These are phyloP conservation scores for Drosophila dives DNA, from an alignment of 2,888 invertebrate species.

Conservation along the genomic window DNA sequence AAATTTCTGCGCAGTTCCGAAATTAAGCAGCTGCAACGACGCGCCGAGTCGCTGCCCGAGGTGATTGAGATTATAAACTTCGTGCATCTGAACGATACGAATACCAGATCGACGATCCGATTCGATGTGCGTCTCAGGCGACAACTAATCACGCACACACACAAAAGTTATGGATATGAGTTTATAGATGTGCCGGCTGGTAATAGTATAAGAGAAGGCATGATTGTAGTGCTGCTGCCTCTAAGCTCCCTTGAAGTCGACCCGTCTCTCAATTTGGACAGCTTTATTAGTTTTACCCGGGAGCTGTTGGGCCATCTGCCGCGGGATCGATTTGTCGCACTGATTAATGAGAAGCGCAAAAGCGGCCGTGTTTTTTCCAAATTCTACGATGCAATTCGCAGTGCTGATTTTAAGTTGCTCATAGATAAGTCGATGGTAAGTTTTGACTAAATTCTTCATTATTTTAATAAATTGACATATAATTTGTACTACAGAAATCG, in stretches of 20 bases:
- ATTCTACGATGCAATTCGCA: slow-evolving; percentile 75
- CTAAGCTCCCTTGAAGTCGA: neutral
- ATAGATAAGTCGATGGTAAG: slow-evolving; percentile 70
- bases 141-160: slow-evolving; percentile 1
- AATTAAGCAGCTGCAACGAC: slow-evolving; percentile 64
- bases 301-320: slow-evolving; percentile 76
- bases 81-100: slow-evolving; percentile 71
- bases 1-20: slow-evolving; percentile 69
- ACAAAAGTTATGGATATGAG: slow-evolving; percentile 18
- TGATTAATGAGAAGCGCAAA: slow-evolving; percentile 74
- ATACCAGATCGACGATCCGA: neutral
- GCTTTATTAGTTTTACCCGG: slow-evolving; percentile 67
- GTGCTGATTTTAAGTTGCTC: slow-evolving; percentile 59
- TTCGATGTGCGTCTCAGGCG: slow-evolving; percentile 3
- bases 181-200: slow-evolving; percentile 3
- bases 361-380: slow-evolving; percentile 65
- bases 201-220: slow-evolving; percentile 17
- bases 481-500: slow-evolving; percentile 53
- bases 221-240: slow-evolving; percentile 47
- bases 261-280: slow-evolving; percentile 13
- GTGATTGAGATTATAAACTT: slow-evolving; percentile 73
- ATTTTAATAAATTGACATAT: too few species aligned
- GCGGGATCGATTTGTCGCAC: slow-evolving; percentile 63
- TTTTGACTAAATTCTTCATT: too few species aligned
- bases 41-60: slow-evolving; percentile 72